Evolutionary conservation across 2,797 vertebrate species (phyloP).

Genomic region (Gymnoscopelus microlampas): DNA sequence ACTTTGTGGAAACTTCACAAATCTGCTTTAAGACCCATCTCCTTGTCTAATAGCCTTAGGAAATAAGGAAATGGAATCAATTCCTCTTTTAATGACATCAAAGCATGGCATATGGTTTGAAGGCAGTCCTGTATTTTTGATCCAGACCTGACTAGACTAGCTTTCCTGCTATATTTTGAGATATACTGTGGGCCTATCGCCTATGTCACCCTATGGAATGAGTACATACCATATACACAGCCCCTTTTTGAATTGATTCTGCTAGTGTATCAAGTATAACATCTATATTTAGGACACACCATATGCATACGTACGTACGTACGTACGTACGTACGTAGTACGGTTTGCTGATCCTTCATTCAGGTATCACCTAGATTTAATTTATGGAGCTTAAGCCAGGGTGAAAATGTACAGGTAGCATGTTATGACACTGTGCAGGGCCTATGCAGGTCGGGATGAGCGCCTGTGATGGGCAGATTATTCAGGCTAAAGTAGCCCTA

Average conservation of each 20-base stretch:
- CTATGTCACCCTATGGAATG: not conserved
- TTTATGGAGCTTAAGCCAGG: slow-evolving; percentile 69
- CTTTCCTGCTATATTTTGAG: too few species aligned
- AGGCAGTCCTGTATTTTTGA: too few species aligned
- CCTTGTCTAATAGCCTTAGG: slow-evolving; percentile 47
- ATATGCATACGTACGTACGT: slow-evolving; percentile 21
- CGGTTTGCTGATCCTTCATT: slow-evolving; percentile 40
- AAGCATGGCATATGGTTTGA: slow-evolving; percentile 12
- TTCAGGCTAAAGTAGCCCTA: slow-evolving; percentile 78
- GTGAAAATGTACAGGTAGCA: slow-evolving; percentile 71
- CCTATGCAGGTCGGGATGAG: slow-evolving; percentile 77
- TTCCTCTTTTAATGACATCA: slow-evolving; percentile 23
- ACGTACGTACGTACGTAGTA: slow-evolving; percentile 13
- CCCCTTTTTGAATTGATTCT: slow-evolving; percentile 15
- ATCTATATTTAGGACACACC: slow-evolving; percentile 30
- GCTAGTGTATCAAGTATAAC: slow-evolving; percentile 16
- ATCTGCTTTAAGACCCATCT: slow-evolving; percentile 57
- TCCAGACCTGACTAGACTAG: too few species aligned
- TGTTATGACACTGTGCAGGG: slow-evolving; percentile 71
- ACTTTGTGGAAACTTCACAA: slow-evolving; percentile 75
- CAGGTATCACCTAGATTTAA: slow-evolving; percentile 71
- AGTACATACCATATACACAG: not conserved
- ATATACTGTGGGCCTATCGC: not conserved
- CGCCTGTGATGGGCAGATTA: slow-evolving; percentile 82
- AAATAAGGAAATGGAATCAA: slow-evolving; percentile 32